These are phyloP conservation scores for Allophyes oxyacanthae DNA, from an alignment of 2,888 invertebrate species.

Conservation along the genomic window DNA sequence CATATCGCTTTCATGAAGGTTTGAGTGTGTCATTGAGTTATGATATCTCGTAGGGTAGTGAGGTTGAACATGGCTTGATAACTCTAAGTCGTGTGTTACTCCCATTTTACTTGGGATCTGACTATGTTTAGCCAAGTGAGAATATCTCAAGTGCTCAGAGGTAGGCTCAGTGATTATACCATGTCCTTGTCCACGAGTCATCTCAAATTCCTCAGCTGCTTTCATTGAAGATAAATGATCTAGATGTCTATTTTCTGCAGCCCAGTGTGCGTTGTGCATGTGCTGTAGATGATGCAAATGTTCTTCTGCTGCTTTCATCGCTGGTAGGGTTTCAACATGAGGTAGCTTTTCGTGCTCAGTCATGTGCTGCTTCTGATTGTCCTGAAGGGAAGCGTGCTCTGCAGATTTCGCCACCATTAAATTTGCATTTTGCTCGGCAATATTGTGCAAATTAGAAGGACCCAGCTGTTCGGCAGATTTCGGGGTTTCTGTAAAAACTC, in stretches of 20 bases:
- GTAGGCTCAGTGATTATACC: slow-evolving; percentile 23
- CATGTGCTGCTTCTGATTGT: slow-evolving; percentile 32
- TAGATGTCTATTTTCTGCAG: slow-evolving; percentile 41
- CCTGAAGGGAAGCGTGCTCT: slow-evolving; percentile 26
- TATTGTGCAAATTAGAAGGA: slow-evolving; percentile 17
- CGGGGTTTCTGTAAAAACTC: slow-evolving; percentile 18
- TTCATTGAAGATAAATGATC: slow-evolving; percentile 47
- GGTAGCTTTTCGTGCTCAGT: slow-evolving; percentile 14
- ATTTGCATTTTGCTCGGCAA: slow-evolving; percentile 29
- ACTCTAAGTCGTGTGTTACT: slow-evolving; percentile 33
- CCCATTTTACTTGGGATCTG: slow-evolving; percentile 36
- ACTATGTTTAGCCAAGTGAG: slow-evolving; percentile 27
- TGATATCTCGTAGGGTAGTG: slow-evolving; percentile 35
- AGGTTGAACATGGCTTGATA: slow-evolving; percentile 18
- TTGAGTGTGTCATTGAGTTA: slow-evolving; percentile 58
- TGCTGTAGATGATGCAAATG: slow-evolving; percentile 37
- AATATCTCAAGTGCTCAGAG: slow-evolving; percentile 32
- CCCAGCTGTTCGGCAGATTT: slow-evolving; percentile 36
- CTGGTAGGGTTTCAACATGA: slow-evolving; percentile 5
- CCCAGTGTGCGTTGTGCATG: slow-evolving; percentile 32
- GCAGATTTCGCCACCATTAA: slow-evolving; percentile 43
- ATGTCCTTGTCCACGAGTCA: slow-evolving; percentile 9
- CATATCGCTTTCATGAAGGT: slow-evolving; percentile 62
- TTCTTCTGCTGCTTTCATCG: slow-evolving; percentile 50
- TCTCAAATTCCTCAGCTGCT: slow-evolving; percentile 41